Base-by-base conservation (phyloP, 2,113 vertebrate species). In the Xiphias gladius region DNA sequence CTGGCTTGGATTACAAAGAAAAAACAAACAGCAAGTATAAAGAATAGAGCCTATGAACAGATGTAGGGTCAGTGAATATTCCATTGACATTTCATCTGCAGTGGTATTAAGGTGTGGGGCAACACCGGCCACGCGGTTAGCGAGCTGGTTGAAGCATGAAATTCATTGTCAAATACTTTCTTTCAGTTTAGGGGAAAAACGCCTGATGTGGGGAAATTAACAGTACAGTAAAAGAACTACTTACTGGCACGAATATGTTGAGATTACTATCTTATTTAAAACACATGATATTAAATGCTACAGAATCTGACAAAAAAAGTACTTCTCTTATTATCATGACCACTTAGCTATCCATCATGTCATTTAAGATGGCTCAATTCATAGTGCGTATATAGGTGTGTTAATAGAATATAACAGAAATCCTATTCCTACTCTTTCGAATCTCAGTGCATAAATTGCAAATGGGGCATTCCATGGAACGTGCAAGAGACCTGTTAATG, bases 401-500 rank as follows among this genome's bases (percentile, higher is more conserved):
- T 88, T 90, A 92, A 88, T 83, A 84, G 76, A 92, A 87, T 80
- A 81, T 57, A 79, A 88, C 68, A 70, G 82, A 83, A 91, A 90
- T 90, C 83, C 76, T 82, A 88, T 90, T 6, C n/a, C n/a, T 80
- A 80, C 81, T 89, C 80, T 87, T 86, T 86, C 83, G 76, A 76
- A 85, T 86, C 76, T 76, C 35, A 54, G 84, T 84, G 68, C 75
- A 86, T 82, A 88, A 90, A 91, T 88, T 91, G 90, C 83, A 66
- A 74, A 84, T 73, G 52, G 63, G 79, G 52, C 17, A 16, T 73
- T 12, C 43, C 43, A 41, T 55, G 67, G 35, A 66, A 79, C 26
- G 35, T 69, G 78, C 32, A 59, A 68, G 75, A 73, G 86, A 72
- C 41, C 87, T 65, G 78, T 91, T 95, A 95, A 95, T 93, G 90